phyloP scores from a whole-genome alignment of 2,888 invertebrate genomes.

The Xylocampa areola region DNA sequence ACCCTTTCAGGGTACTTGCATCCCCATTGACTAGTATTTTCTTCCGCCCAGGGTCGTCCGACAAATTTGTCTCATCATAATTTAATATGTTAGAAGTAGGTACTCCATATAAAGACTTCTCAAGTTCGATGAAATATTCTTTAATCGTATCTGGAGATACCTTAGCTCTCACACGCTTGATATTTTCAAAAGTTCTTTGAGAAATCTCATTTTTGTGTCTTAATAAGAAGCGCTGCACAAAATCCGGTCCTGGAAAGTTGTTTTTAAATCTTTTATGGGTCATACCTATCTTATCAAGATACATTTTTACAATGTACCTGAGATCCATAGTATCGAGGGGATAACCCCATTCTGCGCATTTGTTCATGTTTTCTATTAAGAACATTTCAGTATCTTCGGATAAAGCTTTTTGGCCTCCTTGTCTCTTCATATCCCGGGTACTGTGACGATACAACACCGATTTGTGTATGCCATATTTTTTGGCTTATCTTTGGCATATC shows the following conservation, averaged over 20 bases:
- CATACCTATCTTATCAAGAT: constrained; percentile 47
- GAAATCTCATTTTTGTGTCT: constrained; percentile 52
- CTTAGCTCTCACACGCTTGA: constrained; percentile 50
- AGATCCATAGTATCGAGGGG: constrained; percentile 51
- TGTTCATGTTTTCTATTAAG: constrained; percentile 47
- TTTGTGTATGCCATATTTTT: constrained; percentile 36
- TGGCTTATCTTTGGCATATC: constrained; percentile 29
- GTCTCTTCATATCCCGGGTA: constrained; percentile 38
- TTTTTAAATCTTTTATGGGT: constrained; percentile 48
- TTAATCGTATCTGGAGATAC: constrained; percentile 44
- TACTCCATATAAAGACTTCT: constrained; percentile 28
- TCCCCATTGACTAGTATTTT: constrained; percentile 20
- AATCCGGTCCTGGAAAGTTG: constrained; percentile 57
- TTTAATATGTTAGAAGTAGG: constrained; percentile 32
- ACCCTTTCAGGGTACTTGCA: constrained; percentile 37
- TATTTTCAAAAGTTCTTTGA: constrained; percentile 53
- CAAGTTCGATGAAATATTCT: constrained; percentile 40
- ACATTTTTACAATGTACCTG: constrained; percentile 48
- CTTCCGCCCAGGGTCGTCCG: constrained; percentile 22
- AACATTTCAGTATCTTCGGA: constrained; percentile 42
- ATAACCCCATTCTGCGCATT: constrained; percentile 58
- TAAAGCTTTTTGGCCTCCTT: constrained; percentile 52
- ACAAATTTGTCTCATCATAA: constrained; percentile 28
- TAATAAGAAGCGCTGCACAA: constrained; percentile 44
- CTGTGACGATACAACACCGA: constrained; percentile 47